phyloP scores from a whole-genome alignment of 2,113 vertebrate species.

The Nesoenas mayeri region DNA sequence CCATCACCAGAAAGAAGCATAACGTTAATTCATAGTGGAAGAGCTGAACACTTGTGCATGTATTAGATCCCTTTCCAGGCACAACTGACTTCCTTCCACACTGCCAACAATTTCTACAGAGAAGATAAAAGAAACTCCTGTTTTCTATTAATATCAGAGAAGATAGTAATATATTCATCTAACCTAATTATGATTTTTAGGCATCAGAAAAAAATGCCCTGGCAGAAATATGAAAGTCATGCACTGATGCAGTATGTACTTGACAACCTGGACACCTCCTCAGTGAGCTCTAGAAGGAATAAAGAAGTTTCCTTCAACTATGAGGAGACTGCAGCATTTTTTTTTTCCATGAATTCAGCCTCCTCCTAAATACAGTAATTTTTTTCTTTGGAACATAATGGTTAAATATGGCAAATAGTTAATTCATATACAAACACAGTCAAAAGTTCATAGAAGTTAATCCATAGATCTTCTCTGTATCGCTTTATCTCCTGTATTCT shows the following conservation, averaged over 20 bases:
- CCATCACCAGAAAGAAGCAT: neutral
- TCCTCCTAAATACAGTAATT: neutral
- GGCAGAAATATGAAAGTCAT: neutral
- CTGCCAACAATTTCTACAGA: neutral
- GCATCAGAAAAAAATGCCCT: neutral
- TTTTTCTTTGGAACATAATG: neutral
- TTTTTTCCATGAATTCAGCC: neutral
- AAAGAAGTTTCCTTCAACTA: neutral
- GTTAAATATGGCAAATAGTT: neutral
- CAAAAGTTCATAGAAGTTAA: neutral
- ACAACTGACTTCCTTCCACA: neutral
- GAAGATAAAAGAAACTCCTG: neutral
- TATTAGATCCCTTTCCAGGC: neutral
- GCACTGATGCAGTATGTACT: neutral
- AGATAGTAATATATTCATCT: neutral
- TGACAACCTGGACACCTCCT: neutral
- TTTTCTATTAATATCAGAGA: neutral
- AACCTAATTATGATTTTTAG: neutral
- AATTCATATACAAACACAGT: neutral
- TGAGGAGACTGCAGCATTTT: neutral
- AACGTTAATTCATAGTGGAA: neutral
- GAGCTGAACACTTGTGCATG: neutral
- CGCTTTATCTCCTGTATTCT: neutral
- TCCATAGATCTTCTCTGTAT: neutral
- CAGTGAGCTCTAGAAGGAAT: neutral